Evolutionary conservation across 2,113 vertebrate species (phyloP).

Genomic region (Micronycteris hirsuta): DNA sequence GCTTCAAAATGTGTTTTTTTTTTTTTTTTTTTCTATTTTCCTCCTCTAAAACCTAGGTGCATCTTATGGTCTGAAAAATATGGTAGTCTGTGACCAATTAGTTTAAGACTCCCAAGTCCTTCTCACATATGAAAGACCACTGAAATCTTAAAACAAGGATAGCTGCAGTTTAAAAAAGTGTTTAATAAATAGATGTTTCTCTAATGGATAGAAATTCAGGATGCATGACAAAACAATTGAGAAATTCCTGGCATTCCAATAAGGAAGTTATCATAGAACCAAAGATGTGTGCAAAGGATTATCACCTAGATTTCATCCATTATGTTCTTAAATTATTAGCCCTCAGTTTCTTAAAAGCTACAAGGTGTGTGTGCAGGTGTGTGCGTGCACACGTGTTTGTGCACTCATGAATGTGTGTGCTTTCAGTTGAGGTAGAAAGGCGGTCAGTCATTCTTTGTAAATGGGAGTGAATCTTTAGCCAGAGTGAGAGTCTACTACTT

Average conservation of each 20-base stretch:
- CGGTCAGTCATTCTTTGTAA: neutral
- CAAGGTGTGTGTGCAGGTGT: neutral
- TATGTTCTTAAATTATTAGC: neutral
- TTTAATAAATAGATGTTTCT: neutral
- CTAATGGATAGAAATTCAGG: neutral
- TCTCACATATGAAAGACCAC: neutral
- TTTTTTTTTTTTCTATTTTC: too few relatives aligned
- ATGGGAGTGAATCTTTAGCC: neutral
- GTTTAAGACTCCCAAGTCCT: too few relatives aligned
- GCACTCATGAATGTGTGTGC: neutral
- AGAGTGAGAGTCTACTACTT: neutral
- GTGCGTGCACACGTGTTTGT: neutral
- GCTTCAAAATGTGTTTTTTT: too few relatives aligned
- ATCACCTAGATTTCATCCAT: neutral
- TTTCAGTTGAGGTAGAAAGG: neutral
- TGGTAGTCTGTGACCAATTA: too few relatives aligned
- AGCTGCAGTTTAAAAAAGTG: neutral
- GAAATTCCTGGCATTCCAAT: neutral
- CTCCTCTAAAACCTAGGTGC: too few relatives aligned
- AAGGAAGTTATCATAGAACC: neutral
- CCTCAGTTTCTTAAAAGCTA: neutral
- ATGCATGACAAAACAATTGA: neutral
- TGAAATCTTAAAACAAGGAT: neutral
- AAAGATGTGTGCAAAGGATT: neutral
- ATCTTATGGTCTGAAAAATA: too few relatives aligned